These are phyloP conservation scores for Centropyge bicolor DNA, from an alignment of 2,797 vertebrate genomes.

Conservation along the genomic window DNA sequence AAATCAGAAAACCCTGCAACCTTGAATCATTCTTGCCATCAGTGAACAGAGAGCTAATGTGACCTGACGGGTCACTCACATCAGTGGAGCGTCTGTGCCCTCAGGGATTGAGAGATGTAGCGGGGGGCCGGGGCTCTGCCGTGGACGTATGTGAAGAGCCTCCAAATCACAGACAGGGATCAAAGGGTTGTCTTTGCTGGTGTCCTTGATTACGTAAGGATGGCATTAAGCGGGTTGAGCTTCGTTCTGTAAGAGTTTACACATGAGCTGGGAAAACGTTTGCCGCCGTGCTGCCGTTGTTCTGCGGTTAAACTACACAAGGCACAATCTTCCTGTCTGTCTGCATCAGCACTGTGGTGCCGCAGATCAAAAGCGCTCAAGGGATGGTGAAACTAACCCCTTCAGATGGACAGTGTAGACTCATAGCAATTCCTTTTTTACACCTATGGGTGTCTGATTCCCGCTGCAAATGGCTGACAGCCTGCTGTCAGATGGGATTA, in stretches of 20 bases:
- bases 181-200: conserved; percentile 52
- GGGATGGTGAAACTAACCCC: conserved; percentile 44
- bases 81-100: conserved; percentile 59
- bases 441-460: conserved; percentile 66
- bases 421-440: conserved; percentile 64
- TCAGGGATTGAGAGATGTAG: conserved; percentile 53
- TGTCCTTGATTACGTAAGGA: conserved; percentile 62
- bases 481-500: conserved; percentile 74
- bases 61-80: conserved; percentile 74
- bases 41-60: conserved; percentile 73
- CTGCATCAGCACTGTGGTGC: conserved; percentile 39
- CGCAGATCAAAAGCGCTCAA: conserved; percentile 51
- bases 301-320: conserved; percentile 38
- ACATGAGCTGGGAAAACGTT: conserved; percentile 22
- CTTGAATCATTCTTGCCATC: conserved; percentile 72
- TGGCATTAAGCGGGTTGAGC: conserved; percentile 46
- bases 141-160: conserved; percentile 54
- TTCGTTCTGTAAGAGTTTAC: conserved; percentile 46
- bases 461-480: conserved; percentile 68
- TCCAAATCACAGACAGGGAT: conserved; percentile 67
- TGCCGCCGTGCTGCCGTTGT: conserved; percentile 11
- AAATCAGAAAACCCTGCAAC: conserved; percentile 63
- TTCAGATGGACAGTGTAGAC: conserved; percentile 58
- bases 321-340: conserved; percentile 53
- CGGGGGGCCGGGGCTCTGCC: conserved; percentile 37